These are phyloP conservation scores for Pogonomyrmex californicus DNA, from an alignment of 1,140 invertebrate species.

Conservation along the genomic window DNA sequence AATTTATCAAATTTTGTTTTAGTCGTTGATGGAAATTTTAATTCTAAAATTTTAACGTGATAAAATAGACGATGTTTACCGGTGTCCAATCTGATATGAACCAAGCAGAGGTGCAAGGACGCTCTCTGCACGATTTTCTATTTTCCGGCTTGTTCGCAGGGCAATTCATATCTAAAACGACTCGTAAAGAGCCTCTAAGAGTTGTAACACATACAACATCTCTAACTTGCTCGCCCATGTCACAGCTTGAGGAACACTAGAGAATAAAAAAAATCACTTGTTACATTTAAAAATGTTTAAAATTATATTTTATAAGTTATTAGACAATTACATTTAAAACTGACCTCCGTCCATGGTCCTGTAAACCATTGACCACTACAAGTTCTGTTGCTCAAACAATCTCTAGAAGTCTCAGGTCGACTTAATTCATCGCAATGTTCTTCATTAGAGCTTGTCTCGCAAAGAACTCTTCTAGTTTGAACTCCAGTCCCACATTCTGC, in stretches of 20 bases:
- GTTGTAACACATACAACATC: slow-evolving; percentile 88
- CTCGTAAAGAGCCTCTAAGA: slow-evolving; percentile 81
- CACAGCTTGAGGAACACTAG: slow-evolving; percentile 90
- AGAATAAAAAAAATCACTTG: slow-evolving; percentile 70
- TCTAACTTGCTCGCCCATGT: slow-evolving; percentile 88
- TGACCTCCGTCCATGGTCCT: slow-evolving; percentile 90
- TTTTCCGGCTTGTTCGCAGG: slow-evolving; percentile 83
- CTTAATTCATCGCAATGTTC: slow-evolving; percentile 85
- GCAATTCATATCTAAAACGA: slow-evolving; percentile 86
- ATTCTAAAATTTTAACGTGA: not conserved
- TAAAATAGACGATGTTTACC: slow-evolving; percentile 77
- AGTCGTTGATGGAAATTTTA: not conserved
- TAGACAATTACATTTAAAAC: slow-evolving; percentile 79
- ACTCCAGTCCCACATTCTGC: slow-evolving; percentile 78
- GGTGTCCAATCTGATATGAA: slow-evolving; percentile 89
- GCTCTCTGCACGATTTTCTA: slow-evolving; percentile 84
- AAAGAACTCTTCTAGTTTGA: slow-evolving; percentile 87
- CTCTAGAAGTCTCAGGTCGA: slow-evolving; percentile 88
- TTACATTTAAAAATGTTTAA: not conserved
- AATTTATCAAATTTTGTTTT: slow-evolving; percentile 32
- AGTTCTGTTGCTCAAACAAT: slow-evolving; percentile 88
- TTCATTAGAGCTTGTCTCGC: slow-evolving; percentile 79
- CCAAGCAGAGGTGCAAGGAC: slow-evolving; percentile 88
- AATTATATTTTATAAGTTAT: slow-evolving; percentile 83
- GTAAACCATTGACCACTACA: slow-evolving; percentile 91